Base-by-base conservation (phyloP, 2,113 vertebrate genomes). In the Grus americana region DNA sequence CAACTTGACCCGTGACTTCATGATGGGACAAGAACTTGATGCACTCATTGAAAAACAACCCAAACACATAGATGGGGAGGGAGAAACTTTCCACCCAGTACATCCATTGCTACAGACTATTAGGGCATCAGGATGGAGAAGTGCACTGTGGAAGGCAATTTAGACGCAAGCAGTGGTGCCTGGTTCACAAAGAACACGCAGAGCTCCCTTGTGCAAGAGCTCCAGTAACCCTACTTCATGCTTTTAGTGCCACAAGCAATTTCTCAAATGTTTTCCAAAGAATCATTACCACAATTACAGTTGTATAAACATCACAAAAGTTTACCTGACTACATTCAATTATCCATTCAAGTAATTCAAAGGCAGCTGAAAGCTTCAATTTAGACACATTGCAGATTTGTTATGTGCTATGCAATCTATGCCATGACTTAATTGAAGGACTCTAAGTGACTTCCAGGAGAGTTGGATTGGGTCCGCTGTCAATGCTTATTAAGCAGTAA, bases 311-410 rank as follows among this genome's bases (percentile, higher is more conserved):
- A 86, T 10, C 86, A 87, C 52, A 68, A 32, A 93, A 95, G 83
- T 86, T 86, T 89, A 95, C 78, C 78, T 95, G 91, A 75, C 91
- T 90, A n/a, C 22, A 11, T 86, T 87, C 55, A 95, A 91, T 96
- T 91, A 94, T 20, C 58, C 89, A 73, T 88, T 88, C 32, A 73
- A 63, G 54, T 70, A 76, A 85, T 58, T 42, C 13, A 24, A 79
- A 91, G 42, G 68, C 14, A 20, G 29, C 57, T 66, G 50, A 91
- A 85, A 68, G 29, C 47, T 94, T 86, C 92, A 42, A 32, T 93
- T 92, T 71, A 79, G 89, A 59, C 62, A 87, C 1, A 1, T 9
- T 40, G 70, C 38, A 73, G 54, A 18, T 85, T 70, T 2, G 14
- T 83, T 88, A 55, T 57, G 54, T 61, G 67, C 87, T 82, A 2